Percentiles rank a stretch among this genome's conserved stretches.
Evolutionary conservation across 2,797 vertebrate genomes (phyloP).

Genomic region (Coranthus polyacanthus): DNA sequence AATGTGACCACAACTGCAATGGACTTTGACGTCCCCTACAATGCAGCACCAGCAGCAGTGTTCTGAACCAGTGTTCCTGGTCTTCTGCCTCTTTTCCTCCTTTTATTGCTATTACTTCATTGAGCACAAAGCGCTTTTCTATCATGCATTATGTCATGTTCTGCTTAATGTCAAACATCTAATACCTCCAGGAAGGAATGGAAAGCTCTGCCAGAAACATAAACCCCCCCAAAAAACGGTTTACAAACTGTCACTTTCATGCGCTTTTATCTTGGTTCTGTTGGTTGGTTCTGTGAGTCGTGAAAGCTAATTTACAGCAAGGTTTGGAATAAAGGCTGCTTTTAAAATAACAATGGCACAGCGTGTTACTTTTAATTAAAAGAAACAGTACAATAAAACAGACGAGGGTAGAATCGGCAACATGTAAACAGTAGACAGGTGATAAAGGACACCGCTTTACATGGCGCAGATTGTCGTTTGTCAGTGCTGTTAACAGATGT

Average conservation of each 20-base stretch:
- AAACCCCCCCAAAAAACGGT: slow-evolving; percentile 1
- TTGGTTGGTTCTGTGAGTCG: background rate
- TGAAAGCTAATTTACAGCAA: slow-evolving; percentile 23
- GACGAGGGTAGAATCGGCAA: background rate
- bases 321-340: slow-evolving; percentile 2
- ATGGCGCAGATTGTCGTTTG: background rate
- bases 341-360: slow-evolving; percentile 3
- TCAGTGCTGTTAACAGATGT: background rate
- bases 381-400: background rate
- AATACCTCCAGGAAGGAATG: background rate
- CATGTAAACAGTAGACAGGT: background rate
- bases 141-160: slow-evolving; percentile 3
- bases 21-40: background rate
- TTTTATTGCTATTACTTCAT: background rate
- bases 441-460: background rate
- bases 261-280: background rate
- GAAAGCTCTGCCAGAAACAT: background rate
- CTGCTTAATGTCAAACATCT: slow-evolving; percentile 5
- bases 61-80: slow-evolving; percentile 8
- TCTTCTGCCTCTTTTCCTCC: background rate
- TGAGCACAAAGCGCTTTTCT: slow-evolving; percentile 1
- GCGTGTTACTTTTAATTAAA: background rate
- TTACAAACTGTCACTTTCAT: background rate
- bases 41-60: background rate
- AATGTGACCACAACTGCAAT: slow-evolving; percentile 11